phyloP scores from a whole-genome alignment of 1,140 invertebrate genomes.

The Paramacrobiotus metropolitanus region DNA sequence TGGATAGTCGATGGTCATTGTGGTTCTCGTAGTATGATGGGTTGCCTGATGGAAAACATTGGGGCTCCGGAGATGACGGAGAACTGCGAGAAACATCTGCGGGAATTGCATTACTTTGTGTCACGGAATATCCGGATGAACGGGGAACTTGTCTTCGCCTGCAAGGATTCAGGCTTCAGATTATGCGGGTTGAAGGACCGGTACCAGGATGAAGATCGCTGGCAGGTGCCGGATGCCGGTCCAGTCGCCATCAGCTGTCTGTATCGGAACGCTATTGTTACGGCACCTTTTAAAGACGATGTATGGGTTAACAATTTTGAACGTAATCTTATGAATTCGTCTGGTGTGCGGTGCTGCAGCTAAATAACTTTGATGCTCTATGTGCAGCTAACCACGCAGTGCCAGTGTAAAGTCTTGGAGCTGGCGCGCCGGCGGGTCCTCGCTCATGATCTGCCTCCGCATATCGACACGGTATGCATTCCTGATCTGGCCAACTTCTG shows the following conservation, averaged over 20 bases:
- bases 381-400: slow-evolving; percentile 22
- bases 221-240: slow-evolving; percentile 40
- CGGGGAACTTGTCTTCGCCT: slow-evolving; percentile 59
- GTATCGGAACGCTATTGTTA: slow-evolving; percentile 55
- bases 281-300: slow-evolving; percentile 32
- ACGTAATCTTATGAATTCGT: too few species aligned
- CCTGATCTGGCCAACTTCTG: slow-evolving; percentile 59
- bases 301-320: slow-evolving; percentile 17
- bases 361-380: too few species aligned
- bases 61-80: slow-evolving; percentile 57
- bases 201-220: slow-evolving; percentile 35
- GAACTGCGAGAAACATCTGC: slow-evolving; percentile 62
- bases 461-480: slow-evolving; percentile 71
- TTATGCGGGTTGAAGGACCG: slow-evolving; percentile 59
- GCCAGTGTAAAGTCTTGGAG: slow-evolving; percentile 48
- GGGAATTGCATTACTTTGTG: slow-evolving; percentile 93
- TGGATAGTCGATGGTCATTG: background rate
- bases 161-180: slow-evolving; percentile 55
- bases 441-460: slow-evolving; percentile 71
- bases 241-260: slow-evolving; percentile 73
- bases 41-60: slow-evolving; percentile 74
- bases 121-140: slow-evolving; percentile 76
- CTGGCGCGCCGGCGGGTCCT: slow-evolving; percentile 75
- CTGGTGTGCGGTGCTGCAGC: too few species aligned
- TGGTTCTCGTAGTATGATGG: slow-evolving; percentile 46